Evolutionary conservation across 2,797 vertebrate genomes (phyloP).

Genomic region (Corythornis leucogaster): DNA sequence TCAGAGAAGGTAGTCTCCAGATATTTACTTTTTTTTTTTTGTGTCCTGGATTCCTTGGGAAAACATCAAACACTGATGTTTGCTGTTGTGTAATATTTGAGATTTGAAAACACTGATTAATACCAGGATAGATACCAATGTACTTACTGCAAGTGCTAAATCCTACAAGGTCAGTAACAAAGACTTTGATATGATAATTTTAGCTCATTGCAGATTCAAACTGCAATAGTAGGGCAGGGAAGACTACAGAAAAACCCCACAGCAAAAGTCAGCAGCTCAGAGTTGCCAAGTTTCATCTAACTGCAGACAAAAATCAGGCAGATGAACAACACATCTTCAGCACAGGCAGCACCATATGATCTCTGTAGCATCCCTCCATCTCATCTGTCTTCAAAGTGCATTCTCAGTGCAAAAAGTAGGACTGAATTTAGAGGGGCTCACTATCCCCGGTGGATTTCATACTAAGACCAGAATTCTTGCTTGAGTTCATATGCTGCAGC

Average conservation of each 20-base stretch:
- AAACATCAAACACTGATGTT: conserved; percentile 41
- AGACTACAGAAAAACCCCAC: conserved; percentile 68
- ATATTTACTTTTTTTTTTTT: conserved; percentile 20
- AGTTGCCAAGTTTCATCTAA: conserved; percentile 51
- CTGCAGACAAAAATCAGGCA: conserved; percentile 56
- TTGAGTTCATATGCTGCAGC: conserved; percentile 87
- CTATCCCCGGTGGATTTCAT: conserved; percentile 42
- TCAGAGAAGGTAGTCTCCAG: conserved; percentile 10
- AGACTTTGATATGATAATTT: conserved; percentile 64
- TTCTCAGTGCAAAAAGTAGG: conserved; percentile 84
- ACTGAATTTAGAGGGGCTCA: conserved; percentile 67
- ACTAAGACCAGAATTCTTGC: conserved; percentile 92
- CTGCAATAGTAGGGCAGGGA: conserved; percentile 57
- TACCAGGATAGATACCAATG: conserved; percentile 40
- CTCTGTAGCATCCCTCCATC: conserved; percentile 73
- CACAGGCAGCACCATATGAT: conserved; percentile 64
- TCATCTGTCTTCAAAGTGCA: conserved; percentile 84
- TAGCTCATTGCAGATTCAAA: conserved; percentile 53
- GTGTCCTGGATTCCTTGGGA: conserved; percentile 24
- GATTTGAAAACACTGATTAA: conserved; percentile 50
- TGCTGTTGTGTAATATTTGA: background rate
- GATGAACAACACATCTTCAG: conserved; percentile 22
- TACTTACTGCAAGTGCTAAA: conserved; percentile 58
- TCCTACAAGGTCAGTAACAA: conserved; percentile 54
- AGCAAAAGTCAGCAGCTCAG: conserved; percentile 61